Evolutionary conservation across 2,113 vertebrate genomes (phyloP), one percentile per base, ranked within the genome.

Genomic region (Psammodynastes pulverulentus): DNA sequence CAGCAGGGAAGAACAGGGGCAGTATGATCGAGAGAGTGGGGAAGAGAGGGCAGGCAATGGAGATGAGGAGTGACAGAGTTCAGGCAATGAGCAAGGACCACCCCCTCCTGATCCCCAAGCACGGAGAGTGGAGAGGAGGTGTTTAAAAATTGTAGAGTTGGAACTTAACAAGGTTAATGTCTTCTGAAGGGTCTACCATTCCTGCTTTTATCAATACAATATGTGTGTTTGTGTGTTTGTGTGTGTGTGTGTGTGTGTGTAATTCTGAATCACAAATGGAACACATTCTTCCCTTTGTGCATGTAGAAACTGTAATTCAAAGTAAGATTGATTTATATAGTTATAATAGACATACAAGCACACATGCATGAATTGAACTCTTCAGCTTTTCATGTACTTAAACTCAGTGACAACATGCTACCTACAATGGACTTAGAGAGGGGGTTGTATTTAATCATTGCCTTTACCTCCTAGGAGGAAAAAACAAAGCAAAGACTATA

Each of bases 311-410:
- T 79, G 2, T 43, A 79, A 79, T 79, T 79, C 34, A 79, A 79
- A 43, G 19, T 79, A 39, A 79, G 72, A 3, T 9, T 43, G 34
- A 43, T 79, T 79, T 79, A 79, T 39, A 79, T 1, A 43, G 17
- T 43, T 79, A 17, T 21, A 79, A 79, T 23, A 79, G 17, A 79
- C 34, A 79, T 79, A 21, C 6, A 43, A 34, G 2, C 34, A 2
- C 7, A 94, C 95, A 94, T 93, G 48, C 48, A 90, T 93, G 29
- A 85, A 67, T n/a, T 92, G 88, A 92, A 94, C 85, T 93, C 90
- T 94, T 94, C 51, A 86, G 49, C 89, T 91, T 53, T 87, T 54
- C 92, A 93, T 94, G 45, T 79, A 26, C 95, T 94, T 94, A 48
- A 86, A 53, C 88, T 89, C 92, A 86, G 17, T 1, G 92, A 93